Evolutionary conservation across 2,113 vertebrate genomes (phyloP).

Genomic region (Lampris megalopsis): DNA sequence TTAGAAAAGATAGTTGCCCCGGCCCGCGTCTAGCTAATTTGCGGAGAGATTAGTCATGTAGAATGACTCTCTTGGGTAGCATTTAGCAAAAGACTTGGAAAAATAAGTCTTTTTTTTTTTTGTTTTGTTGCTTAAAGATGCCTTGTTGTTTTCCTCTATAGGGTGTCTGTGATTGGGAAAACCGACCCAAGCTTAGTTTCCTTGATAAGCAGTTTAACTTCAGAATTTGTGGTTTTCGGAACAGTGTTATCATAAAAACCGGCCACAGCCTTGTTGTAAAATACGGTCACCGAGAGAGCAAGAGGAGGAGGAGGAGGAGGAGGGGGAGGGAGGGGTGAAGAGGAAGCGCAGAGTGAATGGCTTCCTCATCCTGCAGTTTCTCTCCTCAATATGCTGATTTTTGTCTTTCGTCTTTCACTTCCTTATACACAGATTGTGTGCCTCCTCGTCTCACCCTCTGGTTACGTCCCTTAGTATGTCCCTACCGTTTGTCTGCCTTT

Average conservation of each 20-base stretch:
- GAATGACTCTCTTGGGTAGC: too few species aligned
- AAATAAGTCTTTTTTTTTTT: too few species aligned
- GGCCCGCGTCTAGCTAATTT: too few species aligned
- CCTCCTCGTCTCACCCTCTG: not conserved
- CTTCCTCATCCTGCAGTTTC: conserved; percentile 70
- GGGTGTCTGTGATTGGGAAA: not conserved
- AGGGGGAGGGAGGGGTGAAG: conserved; percentile 47
- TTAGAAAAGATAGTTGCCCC: too few species aligned
- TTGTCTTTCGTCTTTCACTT: conserved; percentile 48
- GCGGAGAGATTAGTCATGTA: too few species aligned
- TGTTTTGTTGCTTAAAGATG: not conserved
- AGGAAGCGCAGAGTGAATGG: conserved; percentile 65
- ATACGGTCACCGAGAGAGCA: not conserved
- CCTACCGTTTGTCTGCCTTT: not conserved
- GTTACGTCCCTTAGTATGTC: not conserved
- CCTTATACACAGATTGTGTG: conserved; percentile 49
- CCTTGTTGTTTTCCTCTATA: not conserved
- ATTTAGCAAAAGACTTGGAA: too few species aligned
- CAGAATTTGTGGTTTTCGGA: too few species aligned
- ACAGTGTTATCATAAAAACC: too few species aligned
- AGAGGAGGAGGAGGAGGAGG: conserved; percentile 59
- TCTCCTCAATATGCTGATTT: conserved; percentile 17
- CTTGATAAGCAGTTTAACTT: too few species aligned
- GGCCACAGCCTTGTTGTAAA: not conserved
- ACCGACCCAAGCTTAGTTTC: too few species aligned